These are phyloP conservation scores for Aricia artaxerxes DNA, from an alignment of 2,888 invertebrate genomes.

Conservation along the genomic window DNA sequence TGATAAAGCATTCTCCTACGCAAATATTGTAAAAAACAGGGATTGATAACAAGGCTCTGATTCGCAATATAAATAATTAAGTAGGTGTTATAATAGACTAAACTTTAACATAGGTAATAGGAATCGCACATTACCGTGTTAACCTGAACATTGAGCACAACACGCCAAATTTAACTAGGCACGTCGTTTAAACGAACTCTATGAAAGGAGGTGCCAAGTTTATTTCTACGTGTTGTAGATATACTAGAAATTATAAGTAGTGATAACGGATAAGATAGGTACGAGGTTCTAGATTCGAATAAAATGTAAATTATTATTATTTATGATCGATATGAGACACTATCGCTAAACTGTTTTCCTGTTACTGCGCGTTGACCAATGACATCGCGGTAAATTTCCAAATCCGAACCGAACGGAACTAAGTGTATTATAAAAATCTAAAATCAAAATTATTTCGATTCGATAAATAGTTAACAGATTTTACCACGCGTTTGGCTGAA, in stretches of 20 bases:
- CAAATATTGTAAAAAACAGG: neutral
- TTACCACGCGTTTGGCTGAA: no score
- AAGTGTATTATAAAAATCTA: no score
- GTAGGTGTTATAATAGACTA: neutral
- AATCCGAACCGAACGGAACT: no score
- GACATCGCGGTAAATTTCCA: no score
- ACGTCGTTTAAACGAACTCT: neutral
- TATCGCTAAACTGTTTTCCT: neutral
- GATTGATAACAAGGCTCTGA: neutral
- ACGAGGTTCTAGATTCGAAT: neutral
- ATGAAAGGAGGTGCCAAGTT: neutral
- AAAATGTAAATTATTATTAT: neutral
- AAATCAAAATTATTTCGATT: no score
- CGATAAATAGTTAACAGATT: no score
- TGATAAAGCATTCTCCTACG: neutral
- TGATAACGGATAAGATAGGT: neutral
- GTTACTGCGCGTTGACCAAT: neutral
- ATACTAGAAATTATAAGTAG: neutral
- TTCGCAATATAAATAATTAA: neutral
- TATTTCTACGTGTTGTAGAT: neutral
- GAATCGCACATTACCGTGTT: neutral
- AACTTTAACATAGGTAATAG: neutral
- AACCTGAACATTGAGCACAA: neutral
- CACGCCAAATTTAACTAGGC: neutral
- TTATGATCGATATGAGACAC: neutral